Base-by-base conservation (phyloP, 2,797 vertebrate species). In the Spinus pinus region DNA sequence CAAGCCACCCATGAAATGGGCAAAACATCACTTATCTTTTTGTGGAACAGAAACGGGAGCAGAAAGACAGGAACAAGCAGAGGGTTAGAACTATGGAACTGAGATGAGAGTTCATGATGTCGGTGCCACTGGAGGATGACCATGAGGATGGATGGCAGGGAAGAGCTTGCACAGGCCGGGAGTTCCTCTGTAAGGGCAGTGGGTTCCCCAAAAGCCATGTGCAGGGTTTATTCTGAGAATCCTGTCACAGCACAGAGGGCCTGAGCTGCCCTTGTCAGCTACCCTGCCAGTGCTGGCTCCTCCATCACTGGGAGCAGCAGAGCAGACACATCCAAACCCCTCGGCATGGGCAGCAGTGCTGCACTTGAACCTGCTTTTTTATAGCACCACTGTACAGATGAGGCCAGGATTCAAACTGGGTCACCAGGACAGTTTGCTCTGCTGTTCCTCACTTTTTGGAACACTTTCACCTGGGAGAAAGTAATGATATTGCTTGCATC, bases 271-370 rank as follows among this genome's bases (percentile, higher is more conserved):
- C 12, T 49, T 71, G 13, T 3, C 27, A 4, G 18, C 28, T 79
- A 18, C 41, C 41, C 3, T 3, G 0, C 31, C 58, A 69, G 11
- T 25, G 8, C 51, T 19, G 22, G 33, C 41, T 51, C 13, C 47
- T 78, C 39, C 28, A 17, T 31, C 27, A 1, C 23, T 28, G 12
- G 4, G 21, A 66, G 18, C 2, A 14, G n/a, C 27, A 71, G 41
- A 71, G 44, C 35, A 84, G 58, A 66, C 13, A 22, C 3, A 37
- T 19, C 27, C 0, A 0, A 75, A 31, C 14, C 11, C 31, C 10
- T 75, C 7, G 2, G 33, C 24, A 10, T 1, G 1, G 42, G 30
- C 4, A 2, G 46, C 22, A 39, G 18, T 4, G 4, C 5, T 30
- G 23, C 21, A 31, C 46, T 72, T 75, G 2, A 2, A n/a, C 11